These are phyloP conservation scores for Megaceryle maxima DNA, from an alignment of 2,113 vertebrate genomes.

Conservation along the genomic window DNA sequence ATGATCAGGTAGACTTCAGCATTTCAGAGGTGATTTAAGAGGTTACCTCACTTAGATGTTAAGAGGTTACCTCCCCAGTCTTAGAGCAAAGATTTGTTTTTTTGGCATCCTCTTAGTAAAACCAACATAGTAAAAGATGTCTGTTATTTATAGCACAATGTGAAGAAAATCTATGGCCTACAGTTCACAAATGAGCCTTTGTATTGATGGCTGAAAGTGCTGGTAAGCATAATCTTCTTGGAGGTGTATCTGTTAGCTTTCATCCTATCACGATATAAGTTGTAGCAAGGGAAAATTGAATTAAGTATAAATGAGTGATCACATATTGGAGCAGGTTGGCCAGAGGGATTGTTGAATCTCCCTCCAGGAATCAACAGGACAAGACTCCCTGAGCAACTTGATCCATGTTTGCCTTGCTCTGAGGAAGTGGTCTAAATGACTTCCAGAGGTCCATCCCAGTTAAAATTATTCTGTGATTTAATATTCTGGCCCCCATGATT, in stretches of 20 bases:
- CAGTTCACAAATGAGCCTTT: not conserved
- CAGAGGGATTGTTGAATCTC: not conserved
- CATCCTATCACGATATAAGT: too few relatives aligned
- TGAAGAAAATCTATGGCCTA: not conserved
- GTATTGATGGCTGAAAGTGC: not conserved
- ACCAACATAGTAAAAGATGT: not conserved
- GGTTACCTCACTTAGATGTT: not conserved
- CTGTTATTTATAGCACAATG: not conserved
- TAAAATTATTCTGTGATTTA: not conserved
- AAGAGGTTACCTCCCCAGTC: not conserved
- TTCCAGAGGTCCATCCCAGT: not conserved
- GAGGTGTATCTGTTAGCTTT: too few relatives aligned
- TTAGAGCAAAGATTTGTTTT: not conserved
- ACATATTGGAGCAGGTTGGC: not conserved
- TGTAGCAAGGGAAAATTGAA: not conserved
- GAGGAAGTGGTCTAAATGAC: not conserved
- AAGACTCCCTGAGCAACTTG: not conserved
- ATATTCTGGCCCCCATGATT: not conserved
- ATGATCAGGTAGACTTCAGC: not conserved
- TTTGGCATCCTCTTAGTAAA: not conserved
- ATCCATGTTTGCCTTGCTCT: not conserved
- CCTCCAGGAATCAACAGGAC: not conserved
- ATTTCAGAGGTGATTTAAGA: not conserved
- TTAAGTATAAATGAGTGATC: not conserved
- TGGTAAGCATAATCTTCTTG: not conserved